Evolutionary conservation across 2,888 invertebrate genomes (phyloP).

Genomic region (Branchellion lobata): DNA sequence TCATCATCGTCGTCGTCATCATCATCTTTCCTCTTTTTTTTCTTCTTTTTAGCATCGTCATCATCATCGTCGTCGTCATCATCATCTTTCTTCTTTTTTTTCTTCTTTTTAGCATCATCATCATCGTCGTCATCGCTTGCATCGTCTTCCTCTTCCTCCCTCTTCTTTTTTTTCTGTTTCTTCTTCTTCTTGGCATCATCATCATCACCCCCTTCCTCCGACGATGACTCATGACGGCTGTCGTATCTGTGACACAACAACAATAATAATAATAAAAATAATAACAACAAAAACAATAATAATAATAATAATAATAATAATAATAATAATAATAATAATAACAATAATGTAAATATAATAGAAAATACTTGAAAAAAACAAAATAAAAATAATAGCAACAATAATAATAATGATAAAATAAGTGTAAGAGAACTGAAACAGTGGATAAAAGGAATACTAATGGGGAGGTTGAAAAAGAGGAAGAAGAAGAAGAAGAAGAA

Average conservation of each 20-base stretch:
- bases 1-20: slow-evolving; percentile 26
- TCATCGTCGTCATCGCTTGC: slow-evolving; percentile 5
- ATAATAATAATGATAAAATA: too few species aligned
- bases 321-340: slow-evolving; percentile 5
- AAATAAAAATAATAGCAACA: background rate
- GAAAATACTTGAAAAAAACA: background rate
- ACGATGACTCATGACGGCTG: slow-evolving; percentile 31
- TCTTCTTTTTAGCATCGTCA: background rate
- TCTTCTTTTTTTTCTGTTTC: background rate
- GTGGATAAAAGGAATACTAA: background rate
- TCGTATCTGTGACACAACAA: slow-evolving; percentile 28
- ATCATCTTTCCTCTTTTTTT: background rate
- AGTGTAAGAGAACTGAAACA: background rate
- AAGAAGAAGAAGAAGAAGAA: slow-evolving; percentile 1
- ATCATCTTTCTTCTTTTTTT: background rate
- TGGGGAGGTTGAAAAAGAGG: background rate
- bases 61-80: background rate
- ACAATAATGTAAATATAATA: slow-evolving; percentile 7
- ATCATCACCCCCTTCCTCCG: slow-evolving; percentile 14
- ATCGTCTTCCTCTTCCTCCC: slow-evolving; percentile 9
- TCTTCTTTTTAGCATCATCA: background rate
- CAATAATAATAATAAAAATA: too few species aligned
- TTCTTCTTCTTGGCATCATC: slow-evolving; percentile 24
- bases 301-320: slow-evolving; percentile 17
- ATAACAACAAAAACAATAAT: slow-evolving; percentile 12